These are phyloP conservation scores for Lagodon rhomboides DNA, from an alignment of 2,797 vertebrate genomes.

Conservation along the genomic window DNA sequence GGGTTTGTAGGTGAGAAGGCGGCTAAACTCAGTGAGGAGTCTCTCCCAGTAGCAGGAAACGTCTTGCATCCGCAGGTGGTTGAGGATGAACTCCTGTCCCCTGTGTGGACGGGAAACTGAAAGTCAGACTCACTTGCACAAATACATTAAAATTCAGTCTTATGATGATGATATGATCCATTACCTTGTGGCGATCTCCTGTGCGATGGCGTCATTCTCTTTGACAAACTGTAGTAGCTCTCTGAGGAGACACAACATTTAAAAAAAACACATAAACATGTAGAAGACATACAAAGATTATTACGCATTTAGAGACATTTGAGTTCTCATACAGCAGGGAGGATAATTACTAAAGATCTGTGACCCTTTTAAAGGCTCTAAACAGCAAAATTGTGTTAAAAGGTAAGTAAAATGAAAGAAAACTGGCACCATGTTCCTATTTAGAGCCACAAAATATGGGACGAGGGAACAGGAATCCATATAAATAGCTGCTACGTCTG, in stretches of 20 bases:
- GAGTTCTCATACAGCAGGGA: too few species aligned
- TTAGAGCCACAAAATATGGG: background rate
- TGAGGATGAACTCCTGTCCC: slow-evolving; percentile 91
- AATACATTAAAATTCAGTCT: background rate
- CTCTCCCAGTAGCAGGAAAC: slow-evolving; percentile 95
- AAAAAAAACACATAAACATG: background rate
- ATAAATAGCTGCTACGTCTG: background rate
- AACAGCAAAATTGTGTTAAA: too few species aligned
- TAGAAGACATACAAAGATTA: background rate
- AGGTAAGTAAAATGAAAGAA: background rate
- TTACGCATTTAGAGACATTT: too few species aligned
- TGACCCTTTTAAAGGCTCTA: too few species aligned
- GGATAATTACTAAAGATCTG: too few species aligned
- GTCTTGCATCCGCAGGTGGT: slow-evolving; percentile 93
- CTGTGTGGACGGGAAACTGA: slow-evolving; percentile 75
- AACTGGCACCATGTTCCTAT: background rate
- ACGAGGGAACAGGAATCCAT: background rate
- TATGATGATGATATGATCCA: background rate
- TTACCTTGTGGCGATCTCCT: slow-evolving; percentile 92
- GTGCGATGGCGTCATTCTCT: slow-evolving; percentile 91
- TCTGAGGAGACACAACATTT: slow-evolving; percentile 76
- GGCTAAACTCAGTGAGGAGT: slow-evolving; percentile 91
- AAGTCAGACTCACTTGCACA: background rate
- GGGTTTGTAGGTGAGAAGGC: slow-evolving; percentile 90
- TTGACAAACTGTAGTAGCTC: slow-evolving; percentile 93